A percentile compares a stretch with the other conserved stretches of the same genome.
Evolutionary conservation across 2,888 invertebrate genomes (phyloP).

Genomic region (Smittia aterrima): DNA sequence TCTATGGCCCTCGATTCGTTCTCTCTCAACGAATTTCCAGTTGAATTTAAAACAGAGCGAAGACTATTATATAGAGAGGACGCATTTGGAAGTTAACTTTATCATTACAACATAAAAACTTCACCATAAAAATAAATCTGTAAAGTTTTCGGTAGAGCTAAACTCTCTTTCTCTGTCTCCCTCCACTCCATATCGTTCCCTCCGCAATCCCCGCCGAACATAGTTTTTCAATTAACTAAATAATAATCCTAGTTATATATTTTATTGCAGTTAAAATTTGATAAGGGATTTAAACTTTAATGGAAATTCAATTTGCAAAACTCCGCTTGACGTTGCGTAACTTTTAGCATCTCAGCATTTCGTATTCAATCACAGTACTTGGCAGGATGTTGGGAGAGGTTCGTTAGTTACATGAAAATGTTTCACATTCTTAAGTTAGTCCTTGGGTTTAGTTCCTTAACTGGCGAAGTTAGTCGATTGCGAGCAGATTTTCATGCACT

Average conservation of each 20-base stretch:
- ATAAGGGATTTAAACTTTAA: conserved; percentile 11
- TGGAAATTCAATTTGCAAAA: background rate
- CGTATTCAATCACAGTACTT: no score
- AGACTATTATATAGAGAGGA: background rate
- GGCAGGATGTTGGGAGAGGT: no score
- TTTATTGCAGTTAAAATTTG: background rate
- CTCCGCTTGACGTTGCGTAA: no score
- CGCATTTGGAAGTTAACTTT: background rate
- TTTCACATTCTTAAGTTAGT: no score
- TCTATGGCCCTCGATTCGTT: background rate
- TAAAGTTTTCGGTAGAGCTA: background rate
- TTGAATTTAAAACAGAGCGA: background rate
- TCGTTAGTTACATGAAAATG: no score
- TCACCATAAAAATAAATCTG: conserved; percentile 3
- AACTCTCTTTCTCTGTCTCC: no score
- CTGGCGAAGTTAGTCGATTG: no score
- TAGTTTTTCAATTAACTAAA: conserved; percentile 11
- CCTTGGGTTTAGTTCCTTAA: no score
- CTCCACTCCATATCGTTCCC: no score
- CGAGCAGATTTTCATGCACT: no score
- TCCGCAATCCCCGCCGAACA: background rate
- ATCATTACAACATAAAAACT: background rate
- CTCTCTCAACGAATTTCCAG: background rate
- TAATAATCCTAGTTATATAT: conserved; percentile 4
- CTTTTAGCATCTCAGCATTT: no score